Conservation (phyloP, 2,113 vertebrate species). For the Centrocercus urophasianus region DNA sequence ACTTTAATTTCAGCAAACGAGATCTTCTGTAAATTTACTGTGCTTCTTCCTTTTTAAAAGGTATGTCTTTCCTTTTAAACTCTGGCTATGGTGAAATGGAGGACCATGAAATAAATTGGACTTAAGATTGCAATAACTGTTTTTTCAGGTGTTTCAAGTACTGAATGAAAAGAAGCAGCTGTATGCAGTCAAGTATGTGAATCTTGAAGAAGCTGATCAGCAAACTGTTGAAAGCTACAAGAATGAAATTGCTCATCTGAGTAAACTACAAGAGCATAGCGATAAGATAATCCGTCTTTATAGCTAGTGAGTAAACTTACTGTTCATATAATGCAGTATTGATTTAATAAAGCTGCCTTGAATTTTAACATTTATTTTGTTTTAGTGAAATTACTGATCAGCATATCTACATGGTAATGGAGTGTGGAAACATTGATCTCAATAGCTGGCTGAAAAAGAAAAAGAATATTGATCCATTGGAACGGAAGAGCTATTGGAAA, state of each 20-base stretch:
- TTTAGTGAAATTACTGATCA: slow-evolving; percentile 91
- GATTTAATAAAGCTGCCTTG: not conserved
- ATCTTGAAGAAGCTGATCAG: slow-evolving; percentile 91
- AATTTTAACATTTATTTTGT: slow-evolving; percentile 10
- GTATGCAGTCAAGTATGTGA: slow-evolving; percentile 93
- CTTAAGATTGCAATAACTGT: not conserved
- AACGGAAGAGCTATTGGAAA: slow-evolving; percentile 97
- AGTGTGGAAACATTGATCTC: slow-evolving; percentile 96
- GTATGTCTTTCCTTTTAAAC: not conserved
- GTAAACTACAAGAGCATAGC: slow-evolving; percentile 91
- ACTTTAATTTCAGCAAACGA: not conserved
- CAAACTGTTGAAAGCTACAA: slow-evolving; percentile 94
- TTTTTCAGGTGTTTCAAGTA: slow-evolving; percentile 92
- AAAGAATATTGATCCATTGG: slow-evolving; percentile 88
- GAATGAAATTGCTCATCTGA: slow-evolving; percentile 96
- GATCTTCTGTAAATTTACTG: not conserved
- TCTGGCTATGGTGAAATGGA: not conserved
- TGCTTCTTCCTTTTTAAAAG: not conserved
- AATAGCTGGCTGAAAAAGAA: slow-evolving; percentile 96
- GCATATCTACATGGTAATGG: slow-evolving; percentile 97
- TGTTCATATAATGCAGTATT: not conserved
- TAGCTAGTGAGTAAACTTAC: slow-evolving; percentile 87
- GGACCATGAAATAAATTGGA: not conserved
- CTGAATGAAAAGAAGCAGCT: slow-evolving; percentile 92
- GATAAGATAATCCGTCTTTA: slow-evolving; percentile 97